Base-by-base conservation (phyloP, 2,113 vertebrate genomes). In the Dicrurus megarhynchus region DNA sequence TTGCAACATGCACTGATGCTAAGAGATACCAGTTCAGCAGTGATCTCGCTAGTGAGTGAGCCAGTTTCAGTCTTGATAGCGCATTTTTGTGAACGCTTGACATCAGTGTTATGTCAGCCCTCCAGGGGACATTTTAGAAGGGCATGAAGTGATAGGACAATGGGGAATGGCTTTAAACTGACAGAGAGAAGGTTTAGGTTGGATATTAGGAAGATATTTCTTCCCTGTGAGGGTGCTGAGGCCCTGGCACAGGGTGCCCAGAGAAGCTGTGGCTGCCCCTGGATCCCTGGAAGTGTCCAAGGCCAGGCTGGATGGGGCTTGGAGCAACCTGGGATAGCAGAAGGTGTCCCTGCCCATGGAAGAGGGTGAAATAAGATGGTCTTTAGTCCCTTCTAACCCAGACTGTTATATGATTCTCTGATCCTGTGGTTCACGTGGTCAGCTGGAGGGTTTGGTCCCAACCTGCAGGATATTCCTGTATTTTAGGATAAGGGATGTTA, bases 221-320 rank as follows among this genome's bases (percentile, higher is more conserved):
- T 60, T 47, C 47, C 21, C 30, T 68, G 14, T 26, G 60, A 52
- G 24, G 5, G 4, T 39, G 37, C 0, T 0, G 2, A 59, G 4
- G 2, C 24, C 23, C n/a, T 55, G 69, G n/a, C 47, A 27, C 41
- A 75, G 69, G n/a, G 0, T 47, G 19, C 33, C 28, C 52, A 74
- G 52, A 46, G 69, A 2, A 52, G 60, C 60, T 67, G 39, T 21
- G n/a, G 11, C 13, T 75, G 24, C 30, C 0, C 28, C 24, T n/a
- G n/a, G n/a, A 60, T 16, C 46, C 61, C 30, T 83, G 61, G n/a
- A 1, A 41, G 7, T 47, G 61, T 2, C 5, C 69, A 7, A 35
- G 53, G 14, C 39, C 39, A 41, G 39, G 20, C 0, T 83, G 70
- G 55, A 27, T 0, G 0, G 53, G 46, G n/a, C 30, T 68, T 53